Percentiles rank a stretch among this genome's conserved stretches.
These are phyloP conservation scores for Rhagoletis pomonella DNA, from an alignment of 1,140 invertebrate species.

Conservation along the genomic window DNA sequence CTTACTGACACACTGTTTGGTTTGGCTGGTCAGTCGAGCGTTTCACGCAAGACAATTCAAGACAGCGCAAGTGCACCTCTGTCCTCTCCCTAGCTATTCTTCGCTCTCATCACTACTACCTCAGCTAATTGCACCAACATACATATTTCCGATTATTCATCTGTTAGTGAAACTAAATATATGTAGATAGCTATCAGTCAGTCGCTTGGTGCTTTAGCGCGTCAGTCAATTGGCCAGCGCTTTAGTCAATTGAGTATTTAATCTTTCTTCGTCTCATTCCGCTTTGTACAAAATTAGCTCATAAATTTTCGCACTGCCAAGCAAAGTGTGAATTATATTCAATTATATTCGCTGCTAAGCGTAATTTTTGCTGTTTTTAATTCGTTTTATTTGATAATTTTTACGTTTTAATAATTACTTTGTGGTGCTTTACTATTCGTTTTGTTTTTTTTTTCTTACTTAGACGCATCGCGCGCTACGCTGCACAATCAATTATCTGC, in stretches of 20 bases:
- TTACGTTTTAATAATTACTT: neutral
- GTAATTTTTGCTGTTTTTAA: neutral
- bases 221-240: neutral
- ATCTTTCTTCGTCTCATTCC: neutral
- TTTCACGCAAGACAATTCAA: neutral
- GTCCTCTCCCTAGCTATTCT: neutral
- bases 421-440: neutral
- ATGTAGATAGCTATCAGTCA: neutral
- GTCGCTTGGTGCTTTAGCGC: neutral
- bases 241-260: neutral
- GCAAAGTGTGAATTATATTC: conserved; percentile 39
- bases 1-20: neutral
- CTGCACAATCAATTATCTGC: conserved; percentile 11
- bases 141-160: too few relatives aligned
- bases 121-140: too few relatives aligned
- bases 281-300: neutral
- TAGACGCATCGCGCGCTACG: neutral
- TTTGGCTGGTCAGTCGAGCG: neutral
- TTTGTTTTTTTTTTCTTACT: neutral
- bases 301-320: conserved; percentile 22
- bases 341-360: neutral
- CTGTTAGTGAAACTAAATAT: too few relatives aligned
- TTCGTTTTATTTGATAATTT: neutral
- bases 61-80: neutral
- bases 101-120: too few relatives aligned